Conservation (phyloP, 2,797 vertebrate species). For the Pachyuromys duprasi region DNA sequence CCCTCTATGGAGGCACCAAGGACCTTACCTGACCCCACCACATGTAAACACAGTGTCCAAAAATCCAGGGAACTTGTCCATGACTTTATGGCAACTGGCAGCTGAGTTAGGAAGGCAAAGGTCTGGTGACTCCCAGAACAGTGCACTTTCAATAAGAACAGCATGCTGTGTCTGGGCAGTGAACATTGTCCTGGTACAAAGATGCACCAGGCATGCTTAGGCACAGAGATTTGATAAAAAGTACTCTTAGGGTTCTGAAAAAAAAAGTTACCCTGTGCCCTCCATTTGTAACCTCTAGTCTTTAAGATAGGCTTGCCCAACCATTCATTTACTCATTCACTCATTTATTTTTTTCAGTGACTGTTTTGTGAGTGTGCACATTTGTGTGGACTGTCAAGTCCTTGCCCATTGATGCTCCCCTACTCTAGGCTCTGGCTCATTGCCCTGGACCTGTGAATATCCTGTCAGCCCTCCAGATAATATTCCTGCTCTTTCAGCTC, state of each 20-base stretch:
- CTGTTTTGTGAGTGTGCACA: not conserved
- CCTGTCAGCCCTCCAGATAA: not conserved
- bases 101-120: not conserved
- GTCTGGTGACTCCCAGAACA: not conserved
- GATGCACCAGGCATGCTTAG: not conserved
- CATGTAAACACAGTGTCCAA: not conserved
- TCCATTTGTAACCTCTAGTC: not conserved
- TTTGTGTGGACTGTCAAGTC: not conserved
- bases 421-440: not conserved
- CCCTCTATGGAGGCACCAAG: not conserved
- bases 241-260: not conserved
- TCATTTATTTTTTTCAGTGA: not conserved
- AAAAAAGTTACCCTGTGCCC: not conserved
- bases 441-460: not conserved
- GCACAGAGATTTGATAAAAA: not conserved
- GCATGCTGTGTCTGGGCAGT: not conserved
- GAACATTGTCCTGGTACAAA: fast-evolving
- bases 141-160: not conserved
- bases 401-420: not conserved
- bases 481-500: not conserved
- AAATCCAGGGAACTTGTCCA: not conserved
- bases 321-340: not conserved
- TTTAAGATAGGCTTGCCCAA: not conserved
- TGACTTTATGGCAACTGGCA: not conserved
- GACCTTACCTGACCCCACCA: not conserved